Percentiles rank a stretch among this genome's conserved stretches.
These are phyloP conservation scores for Andrena hattorfiana DNA, from an alignment of 2,888 invertebrate genomes.

Conservation along the genomic window DNA sequence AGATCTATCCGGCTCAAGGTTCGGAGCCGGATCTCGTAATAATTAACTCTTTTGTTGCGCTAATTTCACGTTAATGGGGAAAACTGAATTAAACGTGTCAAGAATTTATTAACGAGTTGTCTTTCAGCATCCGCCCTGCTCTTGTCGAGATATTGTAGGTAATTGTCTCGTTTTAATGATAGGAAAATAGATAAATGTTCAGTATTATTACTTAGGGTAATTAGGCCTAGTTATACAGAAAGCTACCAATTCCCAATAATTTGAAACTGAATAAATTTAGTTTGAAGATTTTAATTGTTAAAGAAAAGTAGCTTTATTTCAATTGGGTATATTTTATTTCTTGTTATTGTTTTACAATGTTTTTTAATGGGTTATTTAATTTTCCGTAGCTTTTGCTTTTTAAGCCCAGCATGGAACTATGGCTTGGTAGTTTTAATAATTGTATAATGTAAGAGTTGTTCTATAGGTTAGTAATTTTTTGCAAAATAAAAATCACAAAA, in stretches of 20 bases:
- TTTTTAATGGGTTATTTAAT: neutral
- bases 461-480: too few relatives aligned
- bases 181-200: neutral
- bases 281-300: too few relatives aligned
- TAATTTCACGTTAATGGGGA: constrained; percentile 1
- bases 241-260: too few relatives aligned
- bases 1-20: neutral
- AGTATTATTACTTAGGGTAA: neutral
- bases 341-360: neutral
- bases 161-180: neutral
- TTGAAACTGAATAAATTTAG: too few relatives aligned
- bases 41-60: constrained; percentile 39
- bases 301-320: too few relatives aligned
- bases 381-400: too few relatives aligned
- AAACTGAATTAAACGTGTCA: constrained; percentile 17
- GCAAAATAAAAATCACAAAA: too few relatives aligned
- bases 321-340: neutral
- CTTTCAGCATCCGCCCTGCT: neutral
- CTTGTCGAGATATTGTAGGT: neutral
- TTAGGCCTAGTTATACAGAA: too few relatives aligned
- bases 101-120: neutral
- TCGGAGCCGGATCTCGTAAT: constrained; percentile 3
- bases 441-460: too few relatives aligned
- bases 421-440: too few relatives aligned
- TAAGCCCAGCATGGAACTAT: too few relatives aligned